A percentile compares a stretch with the other conserved stretches of the same genome.
These are phyloP conservation scores for Byasa hedistus DNA, from an alignment of 2,888 invertebrate genomes.

Conservation along the genomic window DNA sequence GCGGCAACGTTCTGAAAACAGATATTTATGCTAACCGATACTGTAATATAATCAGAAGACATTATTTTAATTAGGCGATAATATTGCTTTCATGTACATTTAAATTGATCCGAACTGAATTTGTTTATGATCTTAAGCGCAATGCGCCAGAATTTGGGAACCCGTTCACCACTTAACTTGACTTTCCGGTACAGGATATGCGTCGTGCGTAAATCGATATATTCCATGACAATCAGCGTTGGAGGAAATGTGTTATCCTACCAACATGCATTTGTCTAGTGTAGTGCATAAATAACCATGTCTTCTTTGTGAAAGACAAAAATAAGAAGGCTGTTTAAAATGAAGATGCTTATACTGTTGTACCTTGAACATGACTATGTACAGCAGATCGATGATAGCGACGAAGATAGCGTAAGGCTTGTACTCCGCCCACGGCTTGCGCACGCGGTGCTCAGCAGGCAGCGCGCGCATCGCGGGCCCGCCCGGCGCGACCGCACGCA, in stretches of 20 bases:
- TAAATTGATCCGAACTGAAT: neutral
- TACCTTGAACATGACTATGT: constrained; percentile 92
- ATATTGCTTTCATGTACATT: no score
- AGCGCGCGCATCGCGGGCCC: constrained; percentile 85
- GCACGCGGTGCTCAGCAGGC: constrained; percentile 79
- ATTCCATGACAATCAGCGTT: no score
- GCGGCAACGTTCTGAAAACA: constrained; percentile 83
- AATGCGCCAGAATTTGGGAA: no score
- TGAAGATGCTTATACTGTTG: neutral
- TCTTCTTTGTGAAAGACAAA: no score
- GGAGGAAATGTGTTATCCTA: no score
- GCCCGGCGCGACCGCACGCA: constrained; percentile 14
- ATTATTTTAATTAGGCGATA: no score
- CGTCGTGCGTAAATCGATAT: no score
- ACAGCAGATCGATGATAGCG: constrained; percentile 91
- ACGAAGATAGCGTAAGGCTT: constrained; percentile 92
- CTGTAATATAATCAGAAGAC: neutral
- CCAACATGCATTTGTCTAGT: no score
- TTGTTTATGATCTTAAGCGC: no score
- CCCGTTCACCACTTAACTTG: no score
- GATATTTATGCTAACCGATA: neutral
- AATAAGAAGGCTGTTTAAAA: no score
- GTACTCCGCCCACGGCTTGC: constrained; percentile 85
- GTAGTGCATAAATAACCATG: neutral
- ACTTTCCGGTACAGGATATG: no score